Evolutionary conservation across 1,140 invertebrate species (phyloP).

Genomic region (Papilio aristodemus): DNA sequence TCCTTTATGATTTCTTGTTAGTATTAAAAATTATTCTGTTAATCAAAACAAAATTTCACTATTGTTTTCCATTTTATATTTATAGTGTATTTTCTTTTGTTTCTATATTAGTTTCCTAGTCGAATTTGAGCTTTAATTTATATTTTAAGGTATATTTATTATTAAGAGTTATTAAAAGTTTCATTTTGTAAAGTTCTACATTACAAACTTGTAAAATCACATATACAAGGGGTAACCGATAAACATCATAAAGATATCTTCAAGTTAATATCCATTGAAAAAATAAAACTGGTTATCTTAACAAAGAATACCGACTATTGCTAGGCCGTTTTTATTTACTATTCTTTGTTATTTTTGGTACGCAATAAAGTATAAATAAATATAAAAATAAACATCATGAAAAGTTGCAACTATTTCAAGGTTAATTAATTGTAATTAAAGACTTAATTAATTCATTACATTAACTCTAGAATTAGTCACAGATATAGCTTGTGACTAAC

Average conservation of each 20-base stretch:
- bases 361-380: background rate
- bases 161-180: too few species aligned
- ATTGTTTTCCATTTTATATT: too few species aligned
- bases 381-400: background rate
- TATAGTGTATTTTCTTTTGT: too few species aligned
- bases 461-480: background rate
- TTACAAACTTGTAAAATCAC: background rate
- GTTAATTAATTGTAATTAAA: background rate
- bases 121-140: too few species aligned
- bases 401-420: background rate
- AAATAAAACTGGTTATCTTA: background rate
- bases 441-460: slow-evolving; percentile 8
- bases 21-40: too few species aligned
- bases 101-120: too few species aligned
- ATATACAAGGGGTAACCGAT: background rate
- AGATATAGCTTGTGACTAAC: background rate
- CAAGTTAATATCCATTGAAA: too few species aligned
- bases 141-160: too few species aligned
- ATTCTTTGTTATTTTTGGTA: background rate
- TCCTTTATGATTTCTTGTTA: background rate
- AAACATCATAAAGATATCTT: too few species aligned
- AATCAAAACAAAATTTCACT: too few species aligned
- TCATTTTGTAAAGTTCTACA: too few species aligned
- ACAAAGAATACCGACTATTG: background rate
- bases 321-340: too few species aligned